Base-by-base conservation (phyloP, 1,140 invertebrate species). In the Helicoverpa armigera region DNA sequence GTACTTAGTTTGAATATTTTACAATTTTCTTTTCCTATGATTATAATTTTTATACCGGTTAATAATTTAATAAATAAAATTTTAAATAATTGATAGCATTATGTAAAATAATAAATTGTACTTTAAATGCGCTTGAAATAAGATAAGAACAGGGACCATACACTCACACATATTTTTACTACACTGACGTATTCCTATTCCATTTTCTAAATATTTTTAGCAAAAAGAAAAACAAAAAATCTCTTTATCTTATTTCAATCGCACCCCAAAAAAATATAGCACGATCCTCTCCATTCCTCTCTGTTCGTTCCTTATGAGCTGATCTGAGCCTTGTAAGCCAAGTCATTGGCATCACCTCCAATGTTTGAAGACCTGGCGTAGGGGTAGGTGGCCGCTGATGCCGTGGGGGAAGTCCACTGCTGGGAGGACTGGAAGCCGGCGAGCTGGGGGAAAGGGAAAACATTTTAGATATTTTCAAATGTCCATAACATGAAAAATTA, bases 291-390 rank as follows among this genome's bases (percentile, higher is more conserved):
- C 43, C 11, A 48, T n/a, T 5, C 65, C 29, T 10, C 14, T 18
- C 5, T 13, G 35, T 35, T 16, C 12, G 13, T 16, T 18, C 72
- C n/a, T 88, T 92, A 94, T 48, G 92, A 90, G 13, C 88, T 81
- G 84, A 95, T 90, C 70, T 96, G 96, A 18, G 95, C 96, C 63
- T 95, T 95, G 90, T 97, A 97, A 1, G 96, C 96, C 81, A 97
- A 84, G 48, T 96, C 94, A 63, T 97, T 96, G 0, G 96, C 95
- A 12, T 93, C 90, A 63, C 95, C 92, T 1, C 89, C 90, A 63
- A 90, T 88, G 74, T 84, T 91, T 2, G 89, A 90, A 83, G 95
- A 96, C 80, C 95, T 95, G 0, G 96, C 96, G 93, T 96, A 96
- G 3, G 95, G 95, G 75, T 96, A 96, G 2, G 94, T 89, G 3